Conservation (phyloP, 1,140 invertebrate species). For the Eueides isabella region DNA sequence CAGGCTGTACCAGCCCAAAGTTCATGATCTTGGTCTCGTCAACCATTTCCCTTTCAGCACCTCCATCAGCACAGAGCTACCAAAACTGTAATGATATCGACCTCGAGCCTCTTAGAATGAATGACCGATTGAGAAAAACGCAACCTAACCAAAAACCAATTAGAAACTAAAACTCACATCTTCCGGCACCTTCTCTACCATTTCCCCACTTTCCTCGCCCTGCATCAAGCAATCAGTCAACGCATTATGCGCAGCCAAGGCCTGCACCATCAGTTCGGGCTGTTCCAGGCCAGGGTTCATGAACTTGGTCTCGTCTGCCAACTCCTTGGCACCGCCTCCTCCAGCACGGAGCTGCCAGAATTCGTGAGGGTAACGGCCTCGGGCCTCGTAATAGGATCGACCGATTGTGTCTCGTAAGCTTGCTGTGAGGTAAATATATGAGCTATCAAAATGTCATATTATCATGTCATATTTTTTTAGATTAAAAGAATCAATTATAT, state of each 20-base stretch:
- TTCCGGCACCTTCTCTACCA: constrained; percentile 59
- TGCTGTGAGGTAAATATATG: constrained; percentile 67
- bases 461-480: too few relatives aligned
- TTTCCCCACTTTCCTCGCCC: constrained; percentile 50
- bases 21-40: too few relatives aligned
- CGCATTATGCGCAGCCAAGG: constrained; percentile 73
- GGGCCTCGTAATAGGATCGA: constrained; percentile 87
- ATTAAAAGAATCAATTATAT: too few relatives aligned
- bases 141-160: neutral
- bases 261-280: constrained; percentile 76
- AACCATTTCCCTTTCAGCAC: too few relatives aligned
- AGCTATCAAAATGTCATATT: too few relatives aligned
- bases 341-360: constrained; percentile 89
- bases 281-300: constrained; percentile 78
- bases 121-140: too few relatives aligned
- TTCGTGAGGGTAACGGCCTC: constrained; percentile 87
- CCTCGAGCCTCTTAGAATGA: too few relatives aligned
- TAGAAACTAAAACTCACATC: constrained; percentile 40
- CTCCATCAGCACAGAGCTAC: too few relatives aligned
- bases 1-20: too few relatives aligned
- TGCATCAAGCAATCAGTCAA: constrained; percentile 70
- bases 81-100: too few relatives aligned
- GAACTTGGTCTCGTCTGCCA: constrained; percentile 86
- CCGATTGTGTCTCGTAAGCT: constrained; percentile 88
- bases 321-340: constrained; percentile 85